Evolutionary conservation across 2,888 invertebrate genomes (phyloP), one percentile per base, ranked within the genome.

Genomic region (Ophion costatus): DNA sequence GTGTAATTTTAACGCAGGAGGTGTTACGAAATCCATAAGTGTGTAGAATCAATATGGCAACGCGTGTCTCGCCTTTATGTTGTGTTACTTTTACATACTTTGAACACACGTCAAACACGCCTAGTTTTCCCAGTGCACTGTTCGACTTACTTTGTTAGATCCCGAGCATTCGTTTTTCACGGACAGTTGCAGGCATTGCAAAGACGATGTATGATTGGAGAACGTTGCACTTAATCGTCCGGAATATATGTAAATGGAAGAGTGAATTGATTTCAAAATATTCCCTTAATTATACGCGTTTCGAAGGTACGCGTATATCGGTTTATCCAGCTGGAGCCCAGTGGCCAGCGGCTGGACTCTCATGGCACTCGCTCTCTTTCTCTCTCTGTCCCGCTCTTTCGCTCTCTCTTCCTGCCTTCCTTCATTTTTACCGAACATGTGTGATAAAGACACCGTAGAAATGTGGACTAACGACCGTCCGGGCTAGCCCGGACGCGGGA

Each of bases 391-490:
- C 22, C 9, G 56, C 22, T 20, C 66, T 22, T 22, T 51, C 33
- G 11, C 38, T 38, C 42, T 38, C n/a, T 17, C 51, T 24, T 56
- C 22, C 42, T 66, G 14, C 33, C 38, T 64, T 45, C 57, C 67
- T 69, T 81, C 61, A 74, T 73, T 80, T 84, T 56, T 61, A 24
- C 80, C 63, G 64, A 59, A 80, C 84, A 81, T 80, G 75, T 63
- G 82, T 70, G 87, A 86, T 80, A 87, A 88, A 89, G 88, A 84
- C 84, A 83, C 82, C 83, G 85, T 83, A 74, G 85, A 86, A 87
- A 88, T 79, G 88, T 88, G 85, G 85, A 87, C 80, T 80, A 87
- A 88, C 83, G 74, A 86, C 76, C 76, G 51, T 45, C 70, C 77
- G 67, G 74, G 74, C 61, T 71, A 76, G 71, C 83, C 77, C 73